Percentiles rank a stretch among this genome's conserved stretches.
Conservation (phyloP, 2,888 invertebrate genomes). For the Pristionchus fissidentatus region DNA sequence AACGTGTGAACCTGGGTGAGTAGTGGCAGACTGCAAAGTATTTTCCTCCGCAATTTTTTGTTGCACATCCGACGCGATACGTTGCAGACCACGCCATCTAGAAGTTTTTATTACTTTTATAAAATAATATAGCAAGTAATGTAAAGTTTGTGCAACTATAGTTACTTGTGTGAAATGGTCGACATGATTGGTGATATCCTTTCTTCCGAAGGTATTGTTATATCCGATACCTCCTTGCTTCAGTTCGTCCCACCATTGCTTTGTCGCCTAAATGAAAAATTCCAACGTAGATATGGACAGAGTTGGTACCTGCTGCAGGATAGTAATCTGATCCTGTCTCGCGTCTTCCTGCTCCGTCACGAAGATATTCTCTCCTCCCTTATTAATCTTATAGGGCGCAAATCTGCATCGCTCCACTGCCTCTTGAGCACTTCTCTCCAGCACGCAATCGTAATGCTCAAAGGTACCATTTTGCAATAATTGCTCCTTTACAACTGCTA, state of each 20-base stretch:
- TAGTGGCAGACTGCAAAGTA: constrained; percentile 44
- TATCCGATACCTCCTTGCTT: background rate
- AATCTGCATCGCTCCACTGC: background rate
- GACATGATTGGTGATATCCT: background rate
- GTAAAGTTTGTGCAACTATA: background rate
- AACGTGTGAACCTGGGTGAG: constrained; percentile 44
- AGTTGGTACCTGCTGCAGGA: constrained; percentile 13
- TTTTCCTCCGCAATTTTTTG: constrained; percentile 10
- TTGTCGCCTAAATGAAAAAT: background rate
- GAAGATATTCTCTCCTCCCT: constrained; percentile 46
- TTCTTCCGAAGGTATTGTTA: constrained; percentile 45
- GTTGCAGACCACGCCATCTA: constrained; percentile 46
- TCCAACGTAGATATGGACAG: background rate
- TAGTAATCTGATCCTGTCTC: constrained; percentile 14
- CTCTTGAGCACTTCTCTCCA: constrained; percentile 40
- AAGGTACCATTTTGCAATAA: background rate
- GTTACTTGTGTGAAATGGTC: constrained; percentile 20
- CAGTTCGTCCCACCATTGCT: constrained; percentile 40
- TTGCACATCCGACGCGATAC: constrained; percentile 44
- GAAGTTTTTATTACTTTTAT: background rate
- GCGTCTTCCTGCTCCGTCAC: background rate
- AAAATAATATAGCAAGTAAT: background rate
- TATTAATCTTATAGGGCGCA: background rate
- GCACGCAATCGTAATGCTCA: constrained; percentile 43
- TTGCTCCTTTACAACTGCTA: too few relatives aligned